Evolutionary conservation across 2,888 invertebrate species (phyloP).

Genomic region (Habrosyne pyritoides): DNA sequence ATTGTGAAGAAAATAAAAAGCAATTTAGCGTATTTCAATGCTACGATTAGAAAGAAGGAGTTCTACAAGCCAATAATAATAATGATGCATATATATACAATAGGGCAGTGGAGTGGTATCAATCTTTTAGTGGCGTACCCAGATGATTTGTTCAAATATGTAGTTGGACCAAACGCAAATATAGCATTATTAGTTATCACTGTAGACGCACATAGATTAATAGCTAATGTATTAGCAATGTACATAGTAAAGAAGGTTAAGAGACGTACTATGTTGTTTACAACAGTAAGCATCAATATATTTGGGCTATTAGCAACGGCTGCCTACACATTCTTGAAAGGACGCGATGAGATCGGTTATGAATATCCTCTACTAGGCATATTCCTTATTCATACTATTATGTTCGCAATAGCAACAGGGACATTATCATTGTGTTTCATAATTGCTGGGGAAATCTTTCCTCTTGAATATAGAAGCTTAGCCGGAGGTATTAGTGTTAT

Average conservation of each 20-base stretch:
- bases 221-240: slow-evolving; percentile 48
- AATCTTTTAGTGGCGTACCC: slow-evolving; percentile 54
- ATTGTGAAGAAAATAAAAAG: slow-evolving; percentile 10
- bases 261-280: slow-evolving; percentile 50
- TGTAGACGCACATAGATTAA: slow-evolving; percentile 51
- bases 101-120: slow-evolving; percentile 57
- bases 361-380: slow-evolving; percentile 56
- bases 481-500: slow-evolving; percentile 72
- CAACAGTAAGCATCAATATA: slow-evolving; percentile 44
- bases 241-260: slow-evolving; percentile 51
- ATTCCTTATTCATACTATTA: slow-evolving; percentile 59
- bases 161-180: slow-evolving; percentile 47
- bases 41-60: slow-evolving; percentile 33
- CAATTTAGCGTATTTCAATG: background rate
- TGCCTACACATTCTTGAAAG: slow-evolving; percentile 49
- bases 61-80: slow-evolving; percentile 43
- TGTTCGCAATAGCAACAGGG: slow-evolving; percentile 81
- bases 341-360: slow-evolving; percentile 36
- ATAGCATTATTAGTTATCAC: slow-evolving; percentile 47
- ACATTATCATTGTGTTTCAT: slow-evolving; percentile 86
- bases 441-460: slow-evolving; percentile 87
- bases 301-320: slow-evolving; percentile 44
- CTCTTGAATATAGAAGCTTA: slow-evolving; percentile 82
- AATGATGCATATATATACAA: slow-evolving; percentile 40
- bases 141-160: slow-evolving; percentile 44